These are phyloP conservation scores for Uropsilus gracilis DNA, from an alignment of 2,113 vertebrate genomes.

Conservation along the genomic window DNA sequence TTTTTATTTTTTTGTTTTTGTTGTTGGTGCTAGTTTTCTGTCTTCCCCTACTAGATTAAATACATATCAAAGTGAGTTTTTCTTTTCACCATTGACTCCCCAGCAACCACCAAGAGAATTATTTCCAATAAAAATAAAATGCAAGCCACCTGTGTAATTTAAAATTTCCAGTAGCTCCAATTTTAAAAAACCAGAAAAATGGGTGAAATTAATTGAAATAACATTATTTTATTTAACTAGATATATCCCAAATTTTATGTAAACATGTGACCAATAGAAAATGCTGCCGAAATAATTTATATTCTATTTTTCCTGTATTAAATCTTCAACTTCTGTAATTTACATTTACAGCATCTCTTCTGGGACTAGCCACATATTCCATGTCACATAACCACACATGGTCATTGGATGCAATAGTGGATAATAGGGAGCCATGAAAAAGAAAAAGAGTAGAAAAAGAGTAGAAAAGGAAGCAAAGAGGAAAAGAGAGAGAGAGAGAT, in stretches of 20 bases:
- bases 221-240: background rate
- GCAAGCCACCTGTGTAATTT: background rate
- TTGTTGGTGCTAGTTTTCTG: background rate
- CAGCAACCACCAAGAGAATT: background rate
- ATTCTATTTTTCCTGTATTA: background rate
- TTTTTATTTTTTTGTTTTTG: background rate
- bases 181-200: constrained; percentile 7
- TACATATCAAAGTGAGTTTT: background rate
- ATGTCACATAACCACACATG: background rate
- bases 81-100: background rate
- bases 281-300: background rate
- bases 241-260: background rate
- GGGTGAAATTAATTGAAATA: background rate
- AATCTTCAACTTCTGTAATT: background rate
- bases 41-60: background rate
- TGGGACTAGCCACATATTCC: background rate
- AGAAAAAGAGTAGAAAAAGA: no score
- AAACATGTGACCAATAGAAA: background rate
- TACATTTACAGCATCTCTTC: background rate
- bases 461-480: background rate
- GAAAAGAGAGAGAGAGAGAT: background rate
- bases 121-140: background rate
- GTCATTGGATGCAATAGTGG: background rate
- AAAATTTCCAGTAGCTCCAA: background rate
- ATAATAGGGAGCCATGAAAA: background rate